A percentile compares a stretch with the other conserved stretches of the same genome.
These are phyloP conservation scores for Zaprionus nigranus DNA, from an alignment of 1,140 invertebrate genomes.

Conservation along the genomic window DNA sequence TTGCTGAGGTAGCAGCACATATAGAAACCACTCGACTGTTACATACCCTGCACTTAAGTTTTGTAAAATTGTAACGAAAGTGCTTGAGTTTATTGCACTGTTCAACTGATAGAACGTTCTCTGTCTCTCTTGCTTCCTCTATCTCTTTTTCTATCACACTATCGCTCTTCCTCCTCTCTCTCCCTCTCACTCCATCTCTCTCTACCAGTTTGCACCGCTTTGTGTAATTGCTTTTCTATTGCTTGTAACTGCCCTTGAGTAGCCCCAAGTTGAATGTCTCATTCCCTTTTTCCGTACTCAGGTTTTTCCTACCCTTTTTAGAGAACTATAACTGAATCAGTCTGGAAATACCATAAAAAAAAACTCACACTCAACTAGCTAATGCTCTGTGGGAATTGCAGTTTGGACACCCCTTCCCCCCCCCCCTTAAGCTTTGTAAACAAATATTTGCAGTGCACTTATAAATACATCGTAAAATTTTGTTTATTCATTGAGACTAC, in stretches of 20 bases:
- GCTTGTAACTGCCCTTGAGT: background rate
- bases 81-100: conserved; percentile 1
- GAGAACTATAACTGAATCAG: background rate
- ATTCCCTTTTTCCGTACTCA: background rate
- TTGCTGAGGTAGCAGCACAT: background rate
- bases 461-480: conserved; percentile 77
- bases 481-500: conserved; percentile 77
- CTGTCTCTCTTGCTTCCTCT: background rate
- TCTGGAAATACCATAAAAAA: background rate
- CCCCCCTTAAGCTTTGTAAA: background rate
- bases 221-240: background rate
- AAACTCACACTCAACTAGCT: background rate
- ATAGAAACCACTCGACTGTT: background rate
- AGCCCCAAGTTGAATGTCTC: background rate
- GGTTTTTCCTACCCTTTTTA: background rate
- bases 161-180: rapidly evolving
- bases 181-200: too few relatives aligned
- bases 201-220: background rate
- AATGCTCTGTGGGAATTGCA: conserved; percentile 1
- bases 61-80: background rate
- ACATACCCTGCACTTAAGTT: background rate
- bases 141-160: background rate
- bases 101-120: background rate
- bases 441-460: conserved; percentile 74
- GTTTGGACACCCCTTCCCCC: background rate